Conservation (phyloP, 2,113 vertebrate species). For the Bambusicola thoracicus region DNA sequence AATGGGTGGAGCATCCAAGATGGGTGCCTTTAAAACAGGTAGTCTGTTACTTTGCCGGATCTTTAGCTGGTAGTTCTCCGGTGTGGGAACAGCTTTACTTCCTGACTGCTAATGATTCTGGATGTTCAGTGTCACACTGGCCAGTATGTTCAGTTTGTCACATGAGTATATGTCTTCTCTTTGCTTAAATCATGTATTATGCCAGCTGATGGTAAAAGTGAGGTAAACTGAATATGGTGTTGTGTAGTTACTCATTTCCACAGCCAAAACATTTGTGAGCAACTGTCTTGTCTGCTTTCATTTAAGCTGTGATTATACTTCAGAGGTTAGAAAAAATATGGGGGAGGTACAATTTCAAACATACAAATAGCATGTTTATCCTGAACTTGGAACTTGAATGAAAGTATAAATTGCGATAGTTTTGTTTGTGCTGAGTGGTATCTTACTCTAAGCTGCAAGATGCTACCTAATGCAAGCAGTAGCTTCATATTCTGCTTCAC, state of each 20-base stretch:
- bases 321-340: not conserved
- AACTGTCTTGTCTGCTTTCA: fast-evolving
- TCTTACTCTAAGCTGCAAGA: not conserved
- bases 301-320: not conserved
- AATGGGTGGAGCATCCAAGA: not conserved
- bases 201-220: not conserved
- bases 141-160: not conserved
- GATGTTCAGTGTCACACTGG: not conserved
- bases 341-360: not conserved
- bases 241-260: not conserved
- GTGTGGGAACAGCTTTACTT: not conserved
- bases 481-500: not conserved
- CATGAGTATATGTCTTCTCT: not conserved
- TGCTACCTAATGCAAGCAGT: not conserved
- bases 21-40: not conserved
- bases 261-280: not conserved
- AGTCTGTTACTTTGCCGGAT: not conserved
- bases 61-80: not conserved
- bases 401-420: not conserved
- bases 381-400: not conserved
- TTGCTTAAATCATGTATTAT: not conserved
- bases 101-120: fast-evolving
- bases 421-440: not conserved
- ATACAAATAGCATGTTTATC: not conserved
- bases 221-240: not conserved